These are phyloP conservation scores for Ursus arctos DNA, from an alignment of 2,113 vertebrate species.

Conservation along the genomic window DNA sequence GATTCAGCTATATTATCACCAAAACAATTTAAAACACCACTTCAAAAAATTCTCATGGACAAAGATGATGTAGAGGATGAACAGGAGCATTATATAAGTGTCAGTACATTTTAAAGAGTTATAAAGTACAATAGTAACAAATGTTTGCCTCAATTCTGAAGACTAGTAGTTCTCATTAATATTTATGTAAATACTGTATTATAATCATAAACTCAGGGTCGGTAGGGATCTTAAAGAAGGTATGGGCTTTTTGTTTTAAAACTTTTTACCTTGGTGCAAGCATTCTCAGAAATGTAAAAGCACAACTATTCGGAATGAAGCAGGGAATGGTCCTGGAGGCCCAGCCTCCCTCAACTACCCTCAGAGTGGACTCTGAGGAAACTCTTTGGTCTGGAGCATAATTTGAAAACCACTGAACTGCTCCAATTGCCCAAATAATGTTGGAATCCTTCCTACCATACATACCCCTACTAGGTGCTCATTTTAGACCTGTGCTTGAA, in stretches of 20 bases:
- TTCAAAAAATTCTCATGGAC: slow-evolving; percentile 76
- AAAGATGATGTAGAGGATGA: slow-evolving; percentile 79
- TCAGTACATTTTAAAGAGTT: slow-evolving; percentile 71
- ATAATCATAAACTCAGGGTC: slow-evolving; percentile 39
- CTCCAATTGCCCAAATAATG: not conserved
- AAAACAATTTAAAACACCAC: slow-evolving; percentile 79
- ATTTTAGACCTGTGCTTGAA: slow-evolving; percentile 37
- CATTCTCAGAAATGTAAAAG: slow-evolving; percentile 45
- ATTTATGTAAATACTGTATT: slow-evolving; percentile 34
- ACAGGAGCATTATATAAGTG: slow-evolving; percentile 53
- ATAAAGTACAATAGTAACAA: not conserved
- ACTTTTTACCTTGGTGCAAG: slow-evolving; percentile 23
- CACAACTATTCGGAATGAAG: not conserved
- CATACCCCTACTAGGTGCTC: not conserved
- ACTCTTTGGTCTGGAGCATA: not conserved
- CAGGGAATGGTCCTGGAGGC: slow-evolving; percentile 9
- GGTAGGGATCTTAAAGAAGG: slow-evolving; percentile 9
- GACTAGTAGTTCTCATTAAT: not conserved
- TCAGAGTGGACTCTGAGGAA: not conserved
- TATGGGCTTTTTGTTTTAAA: not conserved
- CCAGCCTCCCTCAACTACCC: not conserved
- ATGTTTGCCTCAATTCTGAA: not conserved
- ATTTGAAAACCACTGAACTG: slow-evolving; percentile 33
- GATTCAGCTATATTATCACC: slow-evolving; percentile 85
- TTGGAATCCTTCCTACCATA: not conserved